Evolutionary conservation across 2,888 invertebrate genomes (phyloP).

Genomic region (Tachina lurida): DNA sequence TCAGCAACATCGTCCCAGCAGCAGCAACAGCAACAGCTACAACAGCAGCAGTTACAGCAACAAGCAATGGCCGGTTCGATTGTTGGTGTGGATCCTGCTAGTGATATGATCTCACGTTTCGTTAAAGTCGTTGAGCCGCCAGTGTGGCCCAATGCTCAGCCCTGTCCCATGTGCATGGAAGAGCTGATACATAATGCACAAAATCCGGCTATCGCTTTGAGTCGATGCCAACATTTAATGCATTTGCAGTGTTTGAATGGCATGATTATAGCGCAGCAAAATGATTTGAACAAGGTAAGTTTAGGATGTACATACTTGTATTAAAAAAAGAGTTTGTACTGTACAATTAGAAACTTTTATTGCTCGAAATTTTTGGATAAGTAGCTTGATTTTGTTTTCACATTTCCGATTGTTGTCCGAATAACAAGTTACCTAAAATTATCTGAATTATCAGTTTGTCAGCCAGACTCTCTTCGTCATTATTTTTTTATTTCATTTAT

Average conservation of each 20-base stretch:
- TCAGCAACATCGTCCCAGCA: conserved; percentile 70
- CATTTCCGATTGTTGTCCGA: too few species aligned
- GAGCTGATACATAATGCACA: conserved; percentile 83
- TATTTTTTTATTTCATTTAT: too few species aligned
- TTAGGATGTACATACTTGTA: too few species aligned
- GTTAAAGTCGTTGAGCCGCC: conserved; percentile 87
- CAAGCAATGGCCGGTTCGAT: conserved; percentile 83
- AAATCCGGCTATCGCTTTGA: conserved; percentile 87
- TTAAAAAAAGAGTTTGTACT: too few species aligned
- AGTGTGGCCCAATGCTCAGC: conserved; percentile 88
- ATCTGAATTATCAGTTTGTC: too few species aligned
- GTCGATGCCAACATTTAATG: conserved; percentile 90
- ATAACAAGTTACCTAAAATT: too few species aligned
- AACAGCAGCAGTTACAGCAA: conserved; percentile 75
- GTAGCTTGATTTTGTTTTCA: too few species aligned
- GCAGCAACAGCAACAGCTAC: conserved; percentile 75
- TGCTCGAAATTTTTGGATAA: too few species aligned
- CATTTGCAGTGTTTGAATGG: conserved; percentile 91
- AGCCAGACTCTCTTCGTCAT: too few species aligned
- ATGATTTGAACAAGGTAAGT: conserved; percentile 82
- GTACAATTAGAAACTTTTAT: too few species aligned
- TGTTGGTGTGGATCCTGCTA: conserved; percentile 83
- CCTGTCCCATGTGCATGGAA: conserved; percentile 88
- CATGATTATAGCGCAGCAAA: conserved; percentile 87
- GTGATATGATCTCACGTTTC: conserved; percentile 87